Evolutionary conservation across 2,888 invertebrate species (phyloP).

Genomic region (Lasius fuliginosus): DNA sequence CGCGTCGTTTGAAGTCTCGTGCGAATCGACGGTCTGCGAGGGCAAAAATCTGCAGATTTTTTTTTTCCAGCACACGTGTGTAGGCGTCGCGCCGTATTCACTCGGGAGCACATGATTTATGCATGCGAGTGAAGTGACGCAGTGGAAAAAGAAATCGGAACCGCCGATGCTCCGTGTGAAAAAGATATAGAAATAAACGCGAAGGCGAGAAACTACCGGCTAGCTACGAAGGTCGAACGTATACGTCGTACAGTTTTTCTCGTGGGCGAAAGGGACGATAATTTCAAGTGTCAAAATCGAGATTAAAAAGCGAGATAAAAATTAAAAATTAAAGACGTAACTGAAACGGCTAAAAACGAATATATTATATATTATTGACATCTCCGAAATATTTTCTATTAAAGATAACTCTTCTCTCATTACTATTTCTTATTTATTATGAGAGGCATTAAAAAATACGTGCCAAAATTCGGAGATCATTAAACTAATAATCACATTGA

Average conservation of each 20-base stretch:
- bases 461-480: neutral
- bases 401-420: neutral
- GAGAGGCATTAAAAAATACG: neutral
- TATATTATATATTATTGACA: neutral
- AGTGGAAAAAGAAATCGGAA: constrained; percentile 47
- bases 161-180: constrained; percentile 46
- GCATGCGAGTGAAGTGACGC: constrained; percentile 41
- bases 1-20: constrained; percentile 43
- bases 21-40: constrained; percentile 38
- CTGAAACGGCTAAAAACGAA: neutral
- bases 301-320: neutral
- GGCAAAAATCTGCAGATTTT: constrained; percentile 64
- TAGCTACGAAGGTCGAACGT: neutral
- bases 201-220: constrained; percentile 5
- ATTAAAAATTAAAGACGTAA: neutral
- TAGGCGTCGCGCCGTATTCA: constrained; percentile 65
- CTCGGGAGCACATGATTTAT: constrained; percentile 64
- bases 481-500: neutral
- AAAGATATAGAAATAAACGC: constrained; percentile 50
- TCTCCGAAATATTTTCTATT: neutral
- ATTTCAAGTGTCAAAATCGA: neutral
- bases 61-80: constrained; percentile 58
- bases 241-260: neutral
- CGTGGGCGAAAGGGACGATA: neutral
- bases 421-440: neutral